Conservation (phyloP, 64 coral and sea anemone genomes). For the Stichodactyla mertensii region DNA sequence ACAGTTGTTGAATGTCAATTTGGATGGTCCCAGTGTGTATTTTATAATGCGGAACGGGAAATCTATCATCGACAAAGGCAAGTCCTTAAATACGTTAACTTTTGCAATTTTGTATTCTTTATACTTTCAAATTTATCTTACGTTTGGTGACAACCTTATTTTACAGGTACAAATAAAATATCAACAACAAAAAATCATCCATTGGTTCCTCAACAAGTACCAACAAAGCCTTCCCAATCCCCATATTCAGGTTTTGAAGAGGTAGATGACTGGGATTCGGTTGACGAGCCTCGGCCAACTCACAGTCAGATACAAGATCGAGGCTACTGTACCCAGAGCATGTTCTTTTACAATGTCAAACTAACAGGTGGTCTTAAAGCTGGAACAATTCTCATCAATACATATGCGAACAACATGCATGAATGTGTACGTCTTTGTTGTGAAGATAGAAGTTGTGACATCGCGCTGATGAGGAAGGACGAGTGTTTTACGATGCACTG, state of each 20-base stretch:
- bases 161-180: not conserved
- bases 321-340: slow-evolving; percentile 46
- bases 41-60: slow-evolving; percentile 77
- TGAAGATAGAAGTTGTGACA: slow-evolving; percentile 48
- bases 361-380: slow-evolving; percentile 57
- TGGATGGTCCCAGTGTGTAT: slow-evolving; percentile 70
- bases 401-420: slow-evolving; percentile 48
- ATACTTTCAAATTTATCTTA: not conserved
- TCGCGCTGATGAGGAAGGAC: slow-evolving; percentile 62
- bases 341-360: slow-evolving; percentile 89
- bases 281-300: not conserved
- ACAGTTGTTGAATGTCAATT: slow-evolving; percentile 28
- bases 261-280: not conserved
- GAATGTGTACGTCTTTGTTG: slow-evolving; percentile 75
- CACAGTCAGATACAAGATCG: not conserved
- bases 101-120: not conserved
- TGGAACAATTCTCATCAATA: slow-evolving; percentile 46
- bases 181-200: not conserved
- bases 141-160: not conserved
- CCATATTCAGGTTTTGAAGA: slow-evolving; percentile 10
- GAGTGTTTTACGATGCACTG: slow-evolving; percentile 73
- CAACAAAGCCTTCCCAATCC: not conserved
- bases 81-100: not conserved
- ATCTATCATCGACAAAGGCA: slow-evolving; percentile 70
- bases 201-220: not conserved